Percentiles rank a stretch among this genome's conserved stretches.
phyloP scores from a whole-genome alignment of 2,888 invertebrate species.

The Acleris holmiana region DNA sequence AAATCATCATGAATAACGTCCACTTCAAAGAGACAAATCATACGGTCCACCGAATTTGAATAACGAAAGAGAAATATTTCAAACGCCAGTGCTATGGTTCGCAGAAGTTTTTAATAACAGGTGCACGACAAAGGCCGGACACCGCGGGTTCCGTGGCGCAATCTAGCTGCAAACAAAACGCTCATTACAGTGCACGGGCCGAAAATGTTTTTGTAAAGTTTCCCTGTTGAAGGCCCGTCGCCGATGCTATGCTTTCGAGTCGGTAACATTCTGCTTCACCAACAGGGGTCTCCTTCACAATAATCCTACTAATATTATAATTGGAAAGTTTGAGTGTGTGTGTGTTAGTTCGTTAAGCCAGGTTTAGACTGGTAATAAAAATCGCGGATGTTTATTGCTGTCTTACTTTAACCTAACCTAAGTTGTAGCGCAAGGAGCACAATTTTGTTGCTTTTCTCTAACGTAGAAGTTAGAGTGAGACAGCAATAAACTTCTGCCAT shows the following conservation, averaged over 20 bases:
- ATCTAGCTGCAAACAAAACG: conserved; percentile 53
- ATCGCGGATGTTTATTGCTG: too few relatives aligned
- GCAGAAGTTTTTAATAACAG: conserved; percentile 69
- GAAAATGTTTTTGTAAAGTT: conserved; percentile 51
- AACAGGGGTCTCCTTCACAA: too few relatives aligned
- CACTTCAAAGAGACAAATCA: conserved; percentile 27
- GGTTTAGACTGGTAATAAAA: too few relatives aligned
- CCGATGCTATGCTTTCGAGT: conserved; percentile 11
- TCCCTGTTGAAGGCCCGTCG: background rate
- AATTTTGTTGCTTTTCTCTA: too few relatives aligned
- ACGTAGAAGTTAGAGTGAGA: too few relatives aligned
- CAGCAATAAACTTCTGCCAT: too few relatives aligned
- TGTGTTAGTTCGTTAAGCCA: too few relatives aligned
- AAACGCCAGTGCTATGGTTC: conserved; percentile 39
- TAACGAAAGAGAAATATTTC: conserved; percentile 31
- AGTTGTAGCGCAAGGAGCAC: too few relatives aligned
- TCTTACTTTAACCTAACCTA: too few relatives aligned
- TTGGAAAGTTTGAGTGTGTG: too few relatives aligned
- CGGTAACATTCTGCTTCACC: background rate
- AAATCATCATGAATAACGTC: conserved; percentile 4
- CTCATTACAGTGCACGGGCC: conserved; percentile 47
- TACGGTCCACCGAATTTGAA: conserved; percentile 28
- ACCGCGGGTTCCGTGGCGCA: conserved; percentile 50
- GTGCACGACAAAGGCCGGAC: conserved; percentile 61
- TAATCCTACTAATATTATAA: too few relatives aligned